Evolutionary conservation across 2,797 vertebrate species (phyloP).

Genomic region (Enteromius argenteus): DNA sequence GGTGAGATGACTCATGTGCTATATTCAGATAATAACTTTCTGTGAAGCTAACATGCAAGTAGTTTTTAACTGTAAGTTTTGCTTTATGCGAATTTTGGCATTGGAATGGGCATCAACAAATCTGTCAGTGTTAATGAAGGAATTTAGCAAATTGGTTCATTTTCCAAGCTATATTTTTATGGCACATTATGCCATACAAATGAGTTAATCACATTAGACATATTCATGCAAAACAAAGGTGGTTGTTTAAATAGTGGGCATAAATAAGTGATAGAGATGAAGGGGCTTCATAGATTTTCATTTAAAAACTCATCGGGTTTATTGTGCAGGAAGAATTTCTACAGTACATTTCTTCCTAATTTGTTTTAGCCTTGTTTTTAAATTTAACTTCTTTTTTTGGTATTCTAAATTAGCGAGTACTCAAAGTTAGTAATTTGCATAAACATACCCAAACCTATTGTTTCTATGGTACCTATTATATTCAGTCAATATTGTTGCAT

Average conservation of each 20-base stretch:
- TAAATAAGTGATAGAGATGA: background rate
- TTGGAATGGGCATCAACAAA: background rate
- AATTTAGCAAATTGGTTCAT: background rate
- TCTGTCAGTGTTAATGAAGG: background rate
- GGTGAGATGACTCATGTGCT: background rate
- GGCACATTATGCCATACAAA: background rate
- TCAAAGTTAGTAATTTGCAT: background rate
- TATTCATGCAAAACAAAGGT: background rate
- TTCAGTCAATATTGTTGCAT: background rate
- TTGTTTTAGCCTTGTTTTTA: background rate
- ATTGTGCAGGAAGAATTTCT: background rate
- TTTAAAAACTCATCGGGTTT: background rate
- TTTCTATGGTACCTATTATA: background rate
- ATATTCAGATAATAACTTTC: background rate
- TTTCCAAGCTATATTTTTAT: background rate
- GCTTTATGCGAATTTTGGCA: background rate
- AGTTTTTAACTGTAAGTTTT: background rate
- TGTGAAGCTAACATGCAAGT: background rate
- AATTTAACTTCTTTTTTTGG: too few relatives aligned
- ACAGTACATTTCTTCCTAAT: background rate
- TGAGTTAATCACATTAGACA: background rate
- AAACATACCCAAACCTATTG: background rate
- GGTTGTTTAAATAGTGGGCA: background rate
- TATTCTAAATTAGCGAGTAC: background rate
- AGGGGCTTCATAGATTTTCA: background rate